A percentile compares a stretch with the other conserved stretches of the same genome.
Conservation (phyloP, 2,888 invertebrate species). For the Chrysopilus asiliformis region DNA sequence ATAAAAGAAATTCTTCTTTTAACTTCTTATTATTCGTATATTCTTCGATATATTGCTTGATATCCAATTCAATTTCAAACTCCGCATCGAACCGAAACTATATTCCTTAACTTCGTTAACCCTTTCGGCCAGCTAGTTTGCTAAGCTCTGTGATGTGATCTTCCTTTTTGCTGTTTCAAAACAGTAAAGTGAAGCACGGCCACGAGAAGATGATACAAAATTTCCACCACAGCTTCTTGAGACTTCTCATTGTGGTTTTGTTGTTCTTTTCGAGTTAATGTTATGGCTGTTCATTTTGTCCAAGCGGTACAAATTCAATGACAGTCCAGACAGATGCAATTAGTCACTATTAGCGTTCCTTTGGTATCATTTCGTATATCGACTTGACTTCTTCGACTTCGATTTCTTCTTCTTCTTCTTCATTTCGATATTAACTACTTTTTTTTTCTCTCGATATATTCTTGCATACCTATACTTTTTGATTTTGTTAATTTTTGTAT, state of each 20-base stretch:
- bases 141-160: too few relatives aligned
- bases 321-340: conserved; percentile 13
- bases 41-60: too few relatives aligned
- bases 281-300: conserved; percentile 1
- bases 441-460: neutral
- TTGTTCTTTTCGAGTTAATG: neutral
- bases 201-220: too few relatives aligned
- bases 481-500: neutral
- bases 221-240: too few relatives aligned
- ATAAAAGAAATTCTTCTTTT: neutral
- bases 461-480: neutral
- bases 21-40: neutral
- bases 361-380: conserved; percentile 7
- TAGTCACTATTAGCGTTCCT: conserved; percentile 14
- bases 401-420: conserved; percentile 7
- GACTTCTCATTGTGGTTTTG: too few relatives aligned
- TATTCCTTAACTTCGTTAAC: too few relatives aligned
- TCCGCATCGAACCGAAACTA: too few relatives aligned
- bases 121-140: too few relatives aligned
- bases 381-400: neutral
- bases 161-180: too few relatives aligned
- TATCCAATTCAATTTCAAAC: too few relatives aligned
- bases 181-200: too few relatives aligned
- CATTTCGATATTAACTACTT: conserved; percentile 1
- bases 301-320: conserved; percentile 11